These are phyloP conservation scores for Idaea biselata DNA, from an alignment of 2,888 invertebrate species.

Conservation along the genomic window DNA sequence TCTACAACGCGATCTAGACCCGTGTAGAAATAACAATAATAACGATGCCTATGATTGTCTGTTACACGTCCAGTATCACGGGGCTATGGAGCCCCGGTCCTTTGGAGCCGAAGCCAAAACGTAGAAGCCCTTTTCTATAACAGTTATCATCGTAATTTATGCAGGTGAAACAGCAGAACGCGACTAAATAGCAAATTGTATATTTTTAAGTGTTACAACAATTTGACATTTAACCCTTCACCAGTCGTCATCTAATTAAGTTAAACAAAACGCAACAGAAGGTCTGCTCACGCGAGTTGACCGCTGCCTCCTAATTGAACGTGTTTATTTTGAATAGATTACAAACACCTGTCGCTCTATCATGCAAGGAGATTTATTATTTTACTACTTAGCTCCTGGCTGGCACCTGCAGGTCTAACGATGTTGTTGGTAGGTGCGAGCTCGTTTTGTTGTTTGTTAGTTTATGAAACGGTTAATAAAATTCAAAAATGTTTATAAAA, in stretches of 20 bases:
- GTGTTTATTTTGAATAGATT: neutral
- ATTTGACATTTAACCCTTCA: neutral
- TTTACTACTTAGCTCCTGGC: neutral
- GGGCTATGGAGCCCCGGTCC: no score
- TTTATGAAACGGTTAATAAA: no score
- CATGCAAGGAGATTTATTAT: conserved; percentile 1
- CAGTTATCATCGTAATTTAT: no score
- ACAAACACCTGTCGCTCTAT: neutral
- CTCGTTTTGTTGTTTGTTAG: neutral
- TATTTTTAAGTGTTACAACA: neutral
- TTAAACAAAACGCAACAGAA: neutral
- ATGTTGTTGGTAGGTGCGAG: neutral
- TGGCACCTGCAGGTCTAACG: neutral
- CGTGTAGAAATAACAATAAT: no score
- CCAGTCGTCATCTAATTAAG: neutral
- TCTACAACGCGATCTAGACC: no score
- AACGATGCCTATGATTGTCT: no score
- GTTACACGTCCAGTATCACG: no score
- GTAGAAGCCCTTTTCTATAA: no score
- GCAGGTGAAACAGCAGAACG: no score
- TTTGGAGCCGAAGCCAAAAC: no score
- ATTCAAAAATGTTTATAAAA: no score
- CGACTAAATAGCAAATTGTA: neutral
- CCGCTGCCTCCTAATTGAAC: neutral
- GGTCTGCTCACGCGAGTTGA: neutral